Evolutionary conservation across 2,888 invertebrate genomes (phyloP).

Genomic region (Drosophila melanosoma): DNA sequence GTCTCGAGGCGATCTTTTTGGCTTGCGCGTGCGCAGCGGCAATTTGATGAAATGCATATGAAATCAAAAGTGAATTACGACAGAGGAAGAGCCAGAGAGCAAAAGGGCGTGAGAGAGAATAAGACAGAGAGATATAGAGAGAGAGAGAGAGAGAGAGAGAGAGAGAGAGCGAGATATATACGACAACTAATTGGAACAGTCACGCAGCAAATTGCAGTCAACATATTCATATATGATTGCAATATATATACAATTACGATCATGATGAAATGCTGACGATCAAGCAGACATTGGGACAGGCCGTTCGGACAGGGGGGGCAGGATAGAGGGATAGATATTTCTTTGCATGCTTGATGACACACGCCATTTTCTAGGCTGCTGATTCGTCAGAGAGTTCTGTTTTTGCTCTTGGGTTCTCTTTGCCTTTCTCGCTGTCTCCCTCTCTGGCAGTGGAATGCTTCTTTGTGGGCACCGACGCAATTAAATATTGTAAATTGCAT

Average conservation of each 20-base stretch:
- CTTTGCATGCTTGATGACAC: constrained; percentile 25
- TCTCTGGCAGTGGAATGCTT: constrained; percentile 18
- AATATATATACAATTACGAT: constrained; percentile 9
- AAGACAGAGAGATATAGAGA: constrained; percentile 12
- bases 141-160: constrained; percentile 3
- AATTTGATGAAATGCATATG: constrained; percentile 82
- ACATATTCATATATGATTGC: constrained; percentile 33
- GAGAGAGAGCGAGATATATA: constrained; percentile 8
- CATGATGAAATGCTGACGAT: constrained; percentile 26
- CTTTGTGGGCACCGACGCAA: constrained; percentile 43
- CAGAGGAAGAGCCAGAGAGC: constrained; percentile 15
- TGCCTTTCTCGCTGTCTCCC: not conserved
- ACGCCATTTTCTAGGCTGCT: constrained; percentile 36
- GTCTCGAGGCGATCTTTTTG: constrained; percentile 58
- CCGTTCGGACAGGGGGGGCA: not conserved
- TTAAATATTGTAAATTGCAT: constrained; percentile 71
- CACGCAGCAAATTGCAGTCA: constrained; percentile 61
- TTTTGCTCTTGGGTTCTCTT: constrained; percentile 2
- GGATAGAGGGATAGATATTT: constrained; percentile 3
- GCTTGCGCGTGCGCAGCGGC: constrained; percentile 78
- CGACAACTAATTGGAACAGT: constrained; percentile 64
- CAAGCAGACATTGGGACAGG: not conserved
- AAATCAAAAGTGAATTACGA: constrained; percentile 81
- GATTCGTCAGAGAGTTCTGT: constrained; percentile 5
- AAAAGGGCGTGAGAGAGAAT: constrained; percentile 10